These are phyloP conservation scores for Endotricha flammealis DNA, from an alignment of 2,888 invertebrate species.

Conservation along the genomic window DNA sequence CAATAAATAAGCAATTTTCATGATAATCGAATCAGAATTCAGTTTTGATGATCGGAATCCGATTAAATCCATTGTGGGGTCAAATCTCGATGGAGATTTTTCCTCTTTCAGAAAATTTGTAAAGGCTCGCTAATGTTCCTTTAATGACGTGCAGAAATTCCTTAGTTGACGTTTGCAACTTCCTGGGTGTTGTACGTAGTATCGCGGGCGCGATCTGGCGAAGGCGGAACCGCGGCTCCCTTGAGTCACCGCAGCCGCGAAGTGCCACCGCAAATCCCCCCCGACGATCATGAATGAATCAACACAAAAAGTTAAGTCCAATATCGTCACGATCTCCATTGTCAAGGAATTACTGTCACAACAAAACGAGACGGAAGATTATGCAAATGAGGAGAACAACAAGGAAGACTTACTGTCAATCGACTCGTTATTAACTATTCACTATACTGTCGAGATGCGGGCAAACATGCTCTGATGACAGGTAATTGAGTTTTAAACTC, in stretches of 20 bases:
- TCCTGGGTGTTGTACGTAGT: neutral
- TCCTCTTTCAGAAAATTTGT: neutral
- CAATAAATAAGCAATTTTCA: neutral
- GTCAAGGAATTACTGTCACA: slow-evolving; percentile 31
- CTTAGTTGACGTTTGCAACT: neutral
- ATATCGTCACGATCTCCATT: slow-evolving; percentile 26
- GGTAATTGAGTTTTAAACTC: slow-evolving; percentile 3
- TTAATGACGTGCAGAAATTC: neutral
- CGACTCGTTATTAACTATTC: slow-evolving; percentile 44
- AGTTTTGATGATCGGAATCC: neutral
- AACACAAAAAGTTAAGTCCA: slow-evolving; percentile 14
- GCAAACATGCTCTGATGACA: slow-evolving; percentile 19
- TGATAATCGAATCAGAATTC: neutral
- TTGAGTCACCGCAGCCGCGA: neutral
- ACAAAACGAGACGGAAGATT: slow-evolving; percentile 41
- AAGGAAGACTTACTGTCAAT: slow-evolving; percentile 56
- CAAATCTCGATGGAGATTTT: neutral
- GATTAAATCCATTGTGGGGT: neutral
- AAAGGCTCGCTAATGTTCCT: neutral
- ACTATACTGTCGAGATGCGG: slow-evolving; percentile 36
- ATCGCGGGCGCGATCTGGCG: neutral
- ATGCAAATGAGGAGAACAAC: slow-evolving; percentile 56
- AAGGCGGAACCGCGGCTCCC: neutral
- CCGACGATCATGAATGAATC: slow-evolving; percentile 9
- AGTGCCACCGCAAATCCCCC: neutral